Evolutionary conservation across 2,113 vertebrate species (phyloP).

Genomic region (Thalassarche chlororhynchos): DNA sequence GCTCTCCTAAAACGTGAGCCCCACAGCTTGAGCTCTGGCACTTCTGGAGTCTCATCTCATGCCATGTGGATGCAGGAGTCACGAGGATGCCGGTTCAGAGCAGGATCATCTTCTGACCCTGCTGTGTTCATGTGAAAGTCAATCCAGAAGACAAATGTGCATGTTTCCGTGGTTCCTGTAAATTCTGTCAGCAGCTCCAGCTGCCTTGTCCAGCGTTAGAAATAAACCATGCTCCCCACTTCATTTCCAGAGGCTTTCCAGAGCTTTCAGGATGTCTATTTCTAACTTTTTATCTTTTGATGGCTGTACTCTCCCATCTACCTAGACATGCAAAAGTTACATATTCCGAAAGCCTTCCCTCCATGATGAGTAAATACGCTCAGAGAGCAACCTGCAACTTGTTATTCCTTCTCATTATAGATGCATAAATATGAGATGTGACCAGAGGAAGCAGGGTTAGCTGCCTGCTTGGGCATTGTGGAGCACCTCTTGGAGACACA

Average conservation of each 20-base stretch:
- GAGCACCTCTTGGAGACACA: not conserved
- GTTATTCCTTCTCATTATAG: not conserved
- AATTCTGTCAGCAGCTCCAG: not conserved
- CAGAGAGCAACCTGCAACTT: not conserved
- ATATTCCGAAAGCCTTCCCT: not conserved
- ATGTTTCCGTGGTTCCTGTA: constrained; percentile 5
- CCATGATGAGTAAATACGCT: not conserved
- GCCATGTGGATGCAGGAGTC: not conserved
- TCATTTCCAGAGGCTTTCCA: constrained; percentile 8
- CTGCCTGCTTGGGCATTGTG: not conserved
- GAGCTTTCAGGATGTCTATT: constrained; percentile 12
- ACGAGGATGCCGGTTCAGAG: not conserved
- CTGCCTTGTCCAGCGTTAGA: not conserved
- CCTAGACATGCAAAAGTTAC: not conserved
- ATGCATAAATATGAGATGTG: not conserved
- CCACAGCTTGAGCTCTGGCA: not conserved
- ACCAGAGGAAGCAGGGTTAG: not conserved
- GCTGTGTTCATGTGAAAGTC: not conserved
- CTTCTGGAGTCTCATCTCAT: not conserved
- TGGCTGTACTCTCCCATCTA: not conserved
- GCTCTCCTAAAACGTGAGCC: not conserved
- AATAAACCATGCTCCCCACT: constrained; percentile 17
- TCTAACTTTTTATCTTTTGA: not conserved
- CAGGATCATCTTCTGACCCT: constrained; percentile 5
- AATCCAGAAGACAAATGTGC: not conserved